These are phyloP conservation scores for Sakesphorus luctuosus DNA, from an alignment of 2,113 vertebrate genomes.

Conservation along the genomic window DNA sequence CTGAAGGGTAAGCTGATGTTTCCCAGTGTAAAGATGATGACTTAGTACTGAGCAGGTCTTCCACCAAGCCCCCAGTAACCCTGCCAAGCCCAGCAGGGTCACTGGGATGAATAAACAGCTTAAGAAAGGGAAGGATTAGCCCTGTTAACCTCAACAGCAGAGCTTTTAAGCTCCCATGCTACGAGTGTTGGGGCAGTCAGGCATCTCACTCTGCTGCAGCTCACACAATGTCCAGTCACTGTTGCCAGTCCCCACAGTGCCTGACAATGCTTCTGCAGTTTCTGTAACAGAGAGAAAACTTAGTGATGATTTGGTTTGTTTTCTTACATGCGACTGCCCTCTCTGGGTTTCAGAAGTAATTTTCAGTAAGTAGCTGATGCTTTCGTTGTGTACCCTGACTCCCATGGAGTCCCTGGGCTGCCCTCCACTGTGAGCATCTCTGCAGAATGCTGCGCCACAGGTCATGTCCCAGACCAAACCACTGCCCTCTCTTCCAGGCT, in stretches of 20 bases:
- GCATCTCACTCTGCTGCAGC: background rate
- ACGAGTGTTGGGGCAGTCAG: background rate
- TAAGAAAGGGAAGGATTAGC: background rate
- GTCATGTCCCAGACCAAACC: background rate
- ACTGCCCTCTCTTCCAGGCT: background rate
- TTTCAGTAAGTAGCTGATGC: background rate
- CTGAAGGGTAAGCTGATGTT: background rate
- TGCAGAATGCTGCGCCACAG: background rate
- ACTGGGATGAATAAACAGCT: background rate
- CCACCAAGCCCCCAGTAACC: background rate
- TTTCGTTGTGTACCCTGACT: accelerated
- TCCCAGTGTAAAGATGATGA: background rate
- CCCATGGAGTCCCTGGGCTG: accelerated
- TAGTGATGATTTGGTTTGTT: accelerated
- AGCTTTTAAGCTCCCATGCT: background rate
- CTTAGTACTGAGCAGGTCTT: background rate
- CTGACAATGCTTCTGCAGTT: background rate
- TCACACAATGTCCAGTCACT: background rate
- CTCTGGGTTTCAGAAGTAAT: background rate
- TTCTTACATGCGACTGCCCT: background rate
- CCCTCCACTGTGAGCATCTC: accelerated
- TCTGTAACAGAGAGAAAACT: background rate
- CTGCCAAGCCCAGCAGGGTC: background rate
- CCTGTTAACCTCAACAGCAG: background rate
- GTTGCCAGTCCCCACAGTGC: background rate